A percentile compares a stretch with the other conserved stretches of the same genome.
These are phyloP conservation scores for Cromileptes altivelis DNA, from an alignment of 2,113 vertebrate genomes.

Conservation along the genomic window DNA sequence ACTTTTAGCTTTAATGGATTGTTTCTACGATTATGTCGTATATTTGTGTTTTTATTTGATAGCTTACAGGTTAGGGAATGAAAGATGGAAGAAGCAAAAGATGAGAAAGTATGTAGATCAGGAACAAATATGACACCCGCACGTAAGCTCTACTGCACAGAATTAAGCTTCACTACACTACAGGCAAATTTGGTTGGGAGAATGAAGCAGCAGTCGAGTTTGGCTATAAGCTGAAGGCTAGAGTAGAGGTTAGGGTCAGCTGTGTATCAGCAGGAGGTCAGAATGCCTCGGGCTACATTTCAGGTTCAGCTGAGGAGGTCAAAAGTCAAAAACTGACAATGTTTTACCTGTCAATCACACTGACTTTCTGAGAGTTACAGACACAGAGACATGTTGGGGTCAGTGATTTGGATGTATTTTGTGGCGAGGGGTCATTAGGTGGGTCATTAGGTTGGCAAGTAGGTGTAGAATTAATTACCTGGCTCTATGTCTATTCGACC, in stretches of 20 bases:
- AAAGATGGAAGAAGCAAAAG: background rate
- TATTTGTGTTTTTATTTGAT: conserved; percentile 27
- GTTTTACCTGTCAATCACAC: conserved; percentile 67
- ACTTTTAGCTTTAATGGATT: conserved; percentile 54
- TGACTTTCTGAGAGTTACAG: conserved; percentile 22
- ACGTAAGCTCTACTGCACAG: background rate
- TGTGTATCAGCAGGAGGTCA: conserved; percentile 33
- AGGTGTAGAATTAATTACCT: conserved; percentile 30
- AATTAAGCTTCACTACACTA: background rate
- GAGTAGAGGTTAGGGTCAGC: conserved; percentile 39
- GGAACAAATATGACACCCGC: background rate
- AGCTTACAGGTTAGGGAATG: background rate
- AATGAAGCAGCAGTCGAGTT: background rate
- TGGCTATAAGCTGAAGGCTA: background rate
- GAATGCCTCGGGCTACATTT: conserved; percentile 49
- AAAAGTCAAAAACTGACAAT: conserved; percentile 57
- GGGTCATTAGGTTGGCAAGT: conserved; percentile 39
- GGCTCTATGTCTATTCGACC: background rate
- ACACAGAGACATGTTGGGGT: conserved; percentile 20
- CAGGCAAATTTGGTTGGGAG: background rate
- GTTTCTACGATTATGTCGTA: conserved; percentile 39
- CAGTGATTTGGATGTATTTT: conserved; percentile 33
- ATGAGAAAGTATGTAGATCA: background rate
- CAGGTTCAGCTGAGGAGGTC: conserved; percentile 45
- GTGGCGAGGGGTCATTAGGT: conserved; percentile 32